Evolutionary conservation across 2,888 invertebrate species (phyloP).

Genomic region (Papilio protenor): DNA sequence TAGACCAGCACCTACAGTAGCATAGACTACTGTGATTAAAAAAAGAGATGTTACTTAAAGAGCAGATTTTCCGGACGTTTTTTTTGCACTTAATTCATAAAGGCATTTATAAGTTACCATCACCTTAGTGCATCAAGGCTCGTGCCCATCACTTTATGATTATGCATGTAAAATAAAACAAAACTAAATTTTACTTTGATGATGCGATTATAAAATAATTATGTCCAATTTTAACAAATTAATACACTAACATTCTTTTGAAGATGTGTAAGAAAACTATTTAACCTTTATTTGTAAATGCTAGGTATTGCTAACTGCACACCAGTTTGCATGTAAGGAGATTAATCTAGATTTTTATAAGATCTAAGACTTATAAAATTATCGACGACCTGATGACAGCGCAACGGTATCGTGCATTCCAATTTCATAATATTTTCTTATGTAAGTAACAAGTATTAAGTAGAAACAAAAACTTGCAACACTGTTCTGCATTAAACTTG

Average conservation of each 20-base stretch:
- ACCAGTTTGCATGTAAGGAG: neutral
- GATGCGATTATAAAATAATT: neutral
- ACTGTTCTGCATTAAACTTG: slow-evolving; percentile 9
- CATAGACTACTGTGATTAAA: no score
- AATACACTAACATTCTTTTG: neutral
- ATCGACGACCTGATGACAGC: slow-evolving; percentile 7
- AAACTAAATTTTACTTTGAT: neutral
- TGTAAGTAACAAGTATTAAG: slow-evolving; percentile 35
- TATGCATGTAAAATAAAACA: neutral
- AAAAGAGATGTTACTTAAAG: neutral
- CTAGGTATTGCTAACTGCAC: neutral
- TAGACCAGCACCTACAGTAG: neutral
- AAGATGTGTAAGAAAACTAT: neutral
- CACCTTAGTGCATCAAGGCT: neutral
- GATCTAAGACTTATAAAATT: neutral
- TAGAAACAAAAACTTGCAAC: slow-evolving; percentile 30
- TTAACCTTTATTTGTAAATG: neutral
- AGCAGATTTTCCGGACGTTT: no score
- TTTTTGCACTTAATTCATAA: no score
- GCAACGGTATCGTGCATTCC: slow-evolving; percentile 8
- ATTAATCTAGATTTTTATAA: neutral
- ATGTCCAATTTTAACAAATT: neutral
- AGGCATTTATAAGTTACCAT: no score
- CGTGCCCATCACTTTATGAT: neutral
- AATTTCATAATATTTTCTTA: slow-evolving; percentile 28